These are phyloP conservation scores for Nycteola revayana DNA, from an alignment of 2,888 invertebrate species.

Conservation along the genomic window DNA sequence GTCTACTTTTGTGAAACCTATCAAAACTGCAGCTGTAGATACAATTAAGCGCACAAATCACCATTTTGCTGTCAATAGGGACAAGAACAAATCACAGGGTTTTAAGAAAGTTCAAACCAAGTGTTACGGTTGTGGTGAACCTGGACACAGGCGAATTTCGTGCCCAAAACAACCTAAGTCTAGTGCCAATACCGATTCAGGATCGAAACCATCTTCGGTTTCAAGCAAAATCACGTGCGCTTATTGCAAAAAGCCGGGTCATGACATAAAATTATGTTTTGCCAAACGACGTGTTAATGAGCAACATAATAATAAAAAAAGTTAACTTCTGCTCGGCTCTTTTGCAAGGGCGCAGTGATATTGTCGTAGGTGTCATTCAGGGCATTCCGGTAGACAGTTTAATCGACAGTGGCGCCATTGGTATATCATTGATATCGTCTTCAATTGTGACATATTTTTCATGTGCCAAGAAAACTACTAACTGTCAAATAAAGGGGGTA, in stretches of 20 bases:
- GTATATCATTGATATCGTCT: neutral
- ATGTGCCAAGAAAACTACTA: neutral
- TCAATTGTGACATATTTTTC: neutral
- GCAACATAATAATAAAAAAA: neutral
- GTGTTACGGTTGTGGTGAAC: neutral
- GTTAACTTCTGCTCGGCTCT: neutral
- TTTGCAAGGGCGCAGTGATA: neutral
- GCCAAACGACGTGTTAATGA: neutral
- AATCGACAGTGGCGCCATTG: neutral
- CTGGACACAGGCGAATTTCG: neutral
- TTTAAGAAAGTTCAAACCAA: neutral
- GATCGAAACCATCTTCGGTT: neutral
- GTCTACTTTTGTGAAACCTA: conserved; percentile 3
- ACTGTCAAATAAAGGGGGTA: neutral
- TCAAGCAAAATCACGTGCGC: neutral
- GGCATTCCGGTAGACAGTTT: neutral
- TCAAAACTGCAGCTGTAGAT: neutral
- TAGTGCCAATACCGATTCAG: too few species aligned
- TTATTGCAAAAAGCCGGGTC: neutral
- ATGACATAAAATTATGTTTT: neutral
- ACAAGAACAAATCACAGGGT: neutral
- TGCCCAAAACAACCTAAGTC: neutral
- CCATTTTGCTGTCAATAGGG: neutral
- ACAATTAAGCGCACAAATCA: neutral
- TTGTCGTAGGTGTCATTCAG: neutral